Percentiles rank a stretch among this genome's conserved stretches.
phyloP scores from a whole-genome alignment of 2,888 invertebrate species.

The Sesamia inferens region DNA sequence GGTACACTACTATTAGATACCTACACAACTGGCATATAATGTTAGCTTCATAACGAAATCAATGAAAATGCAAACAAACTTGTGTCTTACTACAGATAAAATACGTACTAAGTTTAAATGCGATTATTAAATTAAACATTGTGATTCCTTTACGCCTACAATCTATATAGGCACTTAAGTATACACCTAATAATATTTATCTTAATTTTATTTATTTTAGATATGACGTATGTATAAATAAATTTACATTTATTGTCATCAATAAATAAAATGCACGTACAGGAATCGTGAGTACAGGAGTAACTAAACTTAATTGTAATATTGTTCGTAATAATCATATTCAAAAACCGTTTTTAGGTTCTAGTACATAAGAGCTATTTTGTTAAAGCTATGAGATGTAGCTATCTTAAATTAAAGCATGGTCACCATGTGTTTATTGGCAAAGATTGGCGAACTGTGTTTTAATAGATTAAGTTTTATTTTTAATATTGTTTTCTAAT shows the following conservation, averaged over 20 bases:
- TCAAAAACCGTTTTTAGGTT: slow-evolving; percentile 53
- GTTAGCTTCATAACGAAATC: slow-evolving; percentile 52
- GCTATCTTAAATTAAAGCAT: slow-evolving; percentile 62
- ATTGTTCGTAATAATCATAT: slow-evolving; percentile 55
- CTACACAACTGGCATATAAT: slow-evolving; percentile 55
- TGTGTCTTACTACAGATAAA: slow-evolving; percentile 50
- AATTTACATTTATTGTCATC: slow-evolving; percentile 68
- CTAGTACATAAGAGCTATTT: slow-evolving; percentile 57
- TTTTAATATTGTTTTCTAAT: slow-evolving; percentile 51
- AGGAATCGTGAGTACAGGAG: slow-evolving; percentile 69
- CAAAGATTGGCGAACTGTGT: slow-evolving; percentile 59
- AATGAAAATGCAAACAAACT: slow-evolving; percentile 56
- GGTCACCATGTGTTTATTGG: slow-evolving; percentile 58
- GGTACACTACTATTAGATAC: slow-evolving; percentile 44
- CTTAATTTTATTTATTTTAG: slow-evolving; percentile 49
- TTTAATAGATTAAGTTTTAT: slow-evolving; percentile 48
- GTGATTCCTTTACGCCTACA: slow-evolving; percentile 61
- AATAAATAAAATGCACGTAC: slow-evolving; percentile 78
- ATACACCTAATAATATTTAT: slow-evolving; percentile 44
- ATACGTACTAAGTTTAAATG: slow-evolving; percentile 65
- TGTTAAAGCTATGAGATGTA: slow-evolving; percentile 62
- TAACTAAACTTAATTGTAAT: slow-evolving; percentile 51
- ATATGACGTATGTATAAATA: slow-evolving; percentile 59
- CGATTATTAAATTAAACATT: slow-evolving; percentile 61
- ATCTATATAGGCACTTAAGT: slow-evolving; percentile 53